These are phyloP conservation scores for Bolinopsis microptera DNA, from an alignment of 37 sponge, comb jelly and placozoan species.

Conservation along the genomic window DNA sequence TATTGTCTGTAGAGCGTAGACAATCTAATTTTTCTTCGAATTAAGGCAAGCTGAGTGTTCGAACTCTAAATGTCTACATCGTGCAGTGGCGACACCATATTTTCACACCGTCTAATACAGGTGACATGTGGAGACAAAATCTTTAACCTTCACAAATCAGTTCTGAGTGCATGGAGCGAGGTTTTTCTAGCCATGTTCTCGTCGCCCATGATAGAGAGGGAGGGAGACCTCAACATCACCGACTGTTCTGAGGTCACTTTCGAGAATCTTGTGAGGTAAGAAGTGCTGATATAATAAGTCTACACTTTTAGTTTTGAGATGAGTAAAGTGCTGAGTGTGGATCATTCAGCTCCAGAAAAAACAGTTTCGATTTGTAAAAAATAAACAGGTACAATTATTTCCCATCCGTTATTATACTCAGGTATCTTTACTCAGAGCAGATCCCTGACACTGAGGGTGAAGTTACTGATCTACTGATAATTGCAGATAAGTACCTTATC, in stretches of 20 bases:
- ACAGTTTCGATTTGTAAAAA: too few species aligned
- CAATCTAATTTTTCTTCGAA: too few species aligned
- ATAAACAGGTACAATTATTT: too few species aligned
- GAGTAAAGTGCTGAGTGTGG: too few species aligned
- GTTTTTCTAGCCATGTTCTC: slow-evolving; percentile 34
- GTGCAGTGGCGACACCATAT: neutral
- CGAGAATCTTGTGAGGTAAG: slow-evolving; percentile 42
- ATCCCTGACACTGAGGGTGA: neutral
- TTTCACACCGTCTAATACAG: neutral
- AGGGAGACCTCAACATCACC: neutral
- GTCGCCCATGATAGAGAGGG: neutral
- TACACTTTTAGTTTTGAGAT: too few species aligned
- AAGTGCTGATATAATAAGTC: too few species aligned
- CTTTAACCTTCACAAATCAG: slow-evolving; percentile 21
- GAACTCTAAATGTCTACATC: too few species aligned
- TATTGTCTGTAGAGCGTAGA: too few species aligned
- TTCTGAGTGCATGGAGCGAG: neutral
- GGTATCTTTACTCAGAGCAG: slow-evolving; percentile 24
- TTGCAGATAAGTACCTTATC: slow-evolving; percentile 2
- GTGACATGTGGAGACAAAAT: neutral
- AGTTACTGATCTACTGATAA: neutral
- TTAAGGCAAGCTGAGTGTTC: too few species aligned
- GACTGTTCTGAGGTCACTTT: neutral
- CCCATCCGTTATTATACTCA: too few species aligned
- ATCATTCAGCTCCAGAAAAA: too few species aligned